A percentile compares a stretch with the other conserved stretches of the same genome.
These are phyloP conservation scores for Chloromyia formosa DNA, from an alignment of 2,888 invertebrate species.

Conservation along the genomic window DNA sequence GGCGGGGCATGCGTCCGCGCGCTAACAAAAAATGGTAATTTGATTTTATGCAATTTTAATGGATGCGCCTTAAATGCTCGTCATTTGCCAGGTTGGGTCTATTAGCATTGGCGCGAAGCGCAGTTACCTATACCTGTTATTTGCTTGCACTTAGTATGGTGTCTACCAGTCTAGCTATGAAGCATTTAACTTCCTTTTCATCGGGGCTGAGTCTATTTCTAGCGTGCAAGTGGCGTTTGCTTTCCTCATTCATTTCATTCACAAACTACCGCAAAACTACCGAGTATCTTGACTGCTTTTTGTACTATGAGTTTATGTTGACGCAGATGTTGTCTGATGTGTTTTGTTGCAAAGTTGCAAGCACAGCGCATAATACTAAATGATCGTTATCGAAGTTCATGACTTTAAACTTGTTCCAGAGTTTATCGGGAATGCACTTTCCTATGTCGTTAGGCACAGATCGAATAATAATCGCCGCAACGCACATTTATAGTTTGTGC, in stretches of 20 bases:
- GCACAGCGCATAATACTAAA: slow-evolving; percentile 20
- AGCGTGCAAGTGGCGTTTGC: slow-evolving; percentile 3
- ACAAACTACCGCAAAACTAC: neutral
- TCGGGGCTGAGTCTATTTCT: neutral
- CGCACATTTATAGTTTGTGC: too few species aligned
- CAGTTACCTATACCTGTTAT: neutral
- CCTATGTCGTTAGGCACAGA: slow-evolving; percentile 15
- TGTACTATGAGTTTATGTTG: neutral
- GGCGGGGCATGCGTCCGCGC: too few species aligned
- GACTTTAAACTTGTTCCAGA: slow-evolving; percentile 29
- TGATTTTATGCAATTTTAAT: too few species aligned
- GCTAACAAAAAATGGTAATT: too few species aligned
- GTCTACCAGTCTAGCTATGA: slow-evolving; percentile 19
- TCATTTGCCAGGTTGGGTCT: too few species aligned
- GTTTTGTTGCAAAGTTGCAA: slow-evolving; percentile 1
- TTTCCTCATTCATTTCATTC: neutral
- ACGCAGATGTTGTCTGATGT: neutral
- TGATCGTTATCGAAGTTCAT: slow-evolving; percentile 31
- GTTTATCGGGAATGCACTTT: slow-evolving; percentile 39
- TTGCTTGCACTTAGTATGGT: neutral
- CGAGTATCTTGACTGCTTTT: neutral
- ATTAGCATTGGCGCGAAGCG: too few species aligned
- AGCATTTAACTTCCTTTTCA: slow-evolving; percentile 18
- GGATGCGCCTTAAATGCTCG: too few species aligned
- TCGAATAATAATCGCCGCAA: neutral